These are phyloP conservation scores for Mycteria americana DNA, from an alignment of 2,797 vertebrate species.

Conservation along the genomic window DNA sequence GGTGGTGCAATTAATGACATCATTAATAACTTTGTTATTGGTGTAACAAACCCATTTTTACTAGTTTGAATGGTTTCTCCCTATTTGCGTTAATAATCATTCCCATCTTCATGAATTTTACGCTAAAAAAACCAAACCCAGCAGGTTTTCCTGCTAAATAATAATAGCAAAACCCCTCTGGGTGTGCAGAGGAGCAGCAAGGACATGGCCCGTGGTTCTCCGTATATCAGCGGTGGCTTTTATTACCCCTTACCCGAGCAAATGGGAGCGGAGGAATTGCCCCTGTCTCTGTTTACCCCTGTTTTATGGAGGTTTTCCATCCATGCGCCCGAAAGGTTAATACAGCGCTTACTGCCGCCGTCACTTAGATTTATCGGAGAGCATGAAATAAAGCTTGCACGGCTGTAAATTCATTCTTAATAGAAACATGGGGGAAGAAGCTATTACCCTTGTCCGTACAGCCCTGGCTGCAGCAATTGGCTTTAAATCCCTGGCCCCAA, in stretches of 20 bases:
- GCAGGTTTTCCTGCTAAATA: not conserved
- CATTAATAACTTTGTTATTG: not conserved
- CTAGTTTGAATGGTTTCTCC: not conserved
- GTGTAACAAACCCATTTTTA: not conserved
- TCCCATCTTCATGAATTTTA: not conserved
- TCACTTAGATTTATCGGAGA: not conserved
- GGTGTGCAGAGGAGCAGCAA: not conserved
- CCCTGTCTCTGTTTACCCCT: not conserved
- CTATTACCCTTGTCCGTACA: not conserved
- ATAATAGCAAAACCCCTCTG: not conserved
- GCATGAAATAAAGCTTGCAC: not conserved
- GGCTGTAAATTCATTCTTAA: not conserved
- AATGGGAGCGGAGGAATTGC: not conserved
- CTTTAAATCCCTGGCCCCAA: not conserved
- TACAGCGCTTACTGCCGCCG: rapidly evolving
- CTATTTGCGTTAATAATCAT: not conserved
- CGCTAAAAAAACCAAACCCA: not conserved
- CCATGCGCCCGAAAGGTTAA: not conserved
- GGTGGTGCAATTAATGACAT: not conserved
- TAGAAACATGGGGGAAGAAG: not conserved
- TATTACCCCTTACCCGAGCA: not conserved
- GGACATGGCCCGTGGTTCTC: rapidly evolving
- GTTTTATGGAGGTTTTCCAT: not conserved
- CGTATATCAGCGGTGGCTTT: not conserved
- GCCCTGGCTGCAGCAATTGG: not conserved